Evolutionary conservation across 2,113 vertebrate genomes (phyloP), one percentile per base, ranked within the genome.

Genomic region (Notothenia rossii): DNA sequence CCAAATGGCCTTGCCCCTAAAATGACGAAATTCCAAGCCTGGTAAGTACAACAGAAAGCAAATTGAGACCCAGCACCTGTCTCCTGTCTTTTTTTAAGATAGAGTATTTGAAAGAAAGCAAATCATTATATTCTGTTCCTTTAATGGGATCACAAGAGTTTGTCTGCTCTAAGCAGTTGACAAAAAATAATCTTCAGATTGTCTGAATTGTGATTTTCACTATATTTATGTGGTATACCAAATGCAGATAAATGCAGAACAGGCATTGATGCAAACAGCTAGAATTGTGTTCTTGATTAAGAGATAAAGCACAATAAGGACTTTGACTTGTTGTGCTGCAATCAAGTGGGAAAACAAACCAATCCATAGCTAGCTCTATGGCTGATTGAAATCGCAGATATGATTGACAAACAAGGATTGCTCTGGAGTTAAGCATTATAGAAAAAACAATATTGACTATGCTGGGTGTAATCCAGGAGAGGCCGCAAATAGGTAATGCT

Each of bases 361-460:
- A 15, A 20, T 58, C 50, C 33, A 25, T 55, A 70, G 40, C 25
- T 0, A 67, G 36, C 48, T 48, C 50, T 72, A 18, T 48, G 56
- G 6, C 48, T 77, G 58, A 75, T 63, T 75, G 10, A 81, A 73
- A 78, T 48, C 59, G 33, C 51, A 63, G 70, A 72, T 75, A 36
- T 73, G 67, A 85, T 63, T 79, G 69, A 75, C 75, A 68, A 68
- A 51, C 61, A n/a, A 63, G 5, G 55, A 75, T 14, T 45, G 61
- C 20, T 63, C 20, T 40, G 25, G 48, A 33, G 36, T 72, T 17
- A 4, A 72, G 29, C 5, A 43, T 55, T n/a, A 11, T 29, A 29
- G 65, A 50, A 56, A 29, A 67, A 15, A 29, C 29, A 53, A 7
- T 1, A 49, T 20, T 58, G 50, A 45, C 22, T 22, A 13, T 36